Percentiles rank a stretch among this genome's conserved stretches.
These are phyloP conservation scores for Cossypha heuglini DNA, from an alignment of 2,797 vertebrate species.

Conservation along the genomic window DNA sequence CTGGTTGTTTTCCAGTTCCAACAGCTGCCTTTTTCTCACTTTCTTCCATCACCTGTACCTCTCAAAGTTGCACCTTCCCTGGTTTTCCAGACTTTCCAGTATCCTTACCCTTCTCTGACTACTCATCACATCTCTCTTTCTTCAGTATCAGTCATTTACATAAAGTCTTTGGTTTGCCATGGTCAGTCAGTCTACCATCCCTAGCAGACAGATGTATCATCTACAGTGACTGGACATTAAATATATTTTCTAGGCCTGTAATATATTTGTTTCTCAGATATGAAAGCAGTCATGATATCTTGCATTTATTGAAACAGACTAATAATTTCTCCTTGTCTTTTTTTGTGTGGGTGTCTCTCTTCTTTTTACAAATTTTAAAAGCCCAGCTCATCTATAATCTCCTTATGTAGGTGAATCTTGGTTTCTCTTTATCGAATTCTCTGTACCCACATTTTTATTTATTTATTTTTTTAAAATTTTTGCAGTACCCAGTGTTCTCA, in stretches of 20 bases:
- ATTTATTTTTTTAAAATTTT: neutral
- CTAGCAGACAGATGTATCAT: neutral
- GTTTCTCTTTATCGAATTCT: neutral
- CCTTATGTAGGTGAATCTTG: neutral
- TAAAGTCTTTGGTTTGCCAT: neutral
- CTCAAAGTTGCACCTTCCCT: neutral
- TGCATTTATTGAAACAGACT: neutral
- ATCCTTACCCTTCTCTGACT: neutral
- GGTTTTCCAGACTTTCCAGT: neutral
- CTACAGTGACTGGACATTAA: neutral
- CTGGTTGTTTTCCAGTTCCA: neutral
- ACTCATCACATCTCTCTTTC: neutral
- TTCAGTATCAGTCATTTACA: neutral
- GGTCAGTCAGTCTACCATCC: neutral
- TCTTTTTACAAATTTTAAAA: neutral
- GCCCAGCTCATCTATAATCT: neutral
- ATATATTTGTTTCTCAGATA: neutral
- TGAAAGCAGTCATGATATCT: neutral
- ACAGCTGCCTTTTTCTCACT: neutral
- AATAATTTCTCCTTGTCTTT: neutral
- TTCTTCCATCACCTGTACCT: neutral
- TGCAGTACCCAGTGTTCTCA: neutral
- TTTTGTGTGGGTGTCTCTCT: neutral
- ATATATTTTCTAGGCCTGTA: neutral
- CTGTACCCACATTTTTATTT: neutral